Conservation (phyloP, 2,113 vertebrate genomes). For the Shinisaurus crocodilurus region DNA sequence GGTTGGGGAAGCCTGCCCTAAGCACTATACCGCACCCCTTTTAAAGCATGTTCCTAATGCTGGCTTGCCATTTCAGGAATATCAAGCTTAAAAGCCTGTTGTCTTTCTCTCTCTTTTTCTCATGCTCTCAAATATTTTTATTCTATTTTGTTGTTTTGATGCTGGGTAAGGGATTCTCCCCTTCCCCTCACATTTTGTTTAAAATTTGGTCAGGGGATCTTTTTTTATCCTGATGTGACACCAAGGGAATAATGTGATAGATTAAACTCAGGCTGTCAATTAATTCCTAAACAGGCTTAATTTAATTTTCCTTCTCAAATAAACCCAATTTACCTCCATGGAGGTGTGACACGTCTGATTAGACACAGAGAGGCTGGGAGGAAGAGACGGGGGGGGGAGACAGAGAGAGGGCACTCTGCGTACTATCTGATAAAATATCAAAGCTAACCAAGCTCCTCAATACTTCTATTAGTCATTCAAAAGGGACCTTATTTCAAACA, state of each 20-base stretch:
- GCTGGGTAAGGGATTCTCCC: neutral
- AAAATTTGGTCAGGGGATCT: conserved; percentile 56
- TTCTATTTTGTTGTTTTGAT: neutral
- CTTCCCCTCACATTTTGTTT: neutral
- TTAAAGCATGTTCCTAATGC: neutral
- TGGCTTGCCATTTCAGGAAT: conserved; percentile 34
- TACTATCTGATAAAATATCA: conserved; percentile 61
- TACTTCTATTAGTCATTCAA: conserved; percentile 59
- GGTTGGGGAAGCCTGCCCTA: neutral
- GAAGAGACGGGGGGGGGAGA: conserved; percentile 45
- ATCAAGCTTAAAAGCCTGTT: conserved; percentile 9
- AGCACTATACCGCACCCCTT: neutral
- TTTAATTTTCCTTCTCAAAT: conserved; percentile 78
- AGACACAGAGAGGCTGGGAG: conserved; percentile 50
- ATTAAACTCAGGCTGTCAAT: conserved; percentile 68
- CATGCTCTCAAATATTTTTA: too few relatives aligned
- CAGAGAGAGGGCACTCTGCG: conserved; percentile 39
- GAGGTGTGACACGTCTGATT: conserved; percentile 74
- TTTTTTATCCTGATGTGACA: conserved; percentile 50
- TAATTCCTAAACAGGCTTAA: conserved; percentile 75
- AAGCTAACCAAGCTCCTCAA: conserved; percentile 52
- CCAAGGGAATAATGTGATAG: conserved; percentile 68
- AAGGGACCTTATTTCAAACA: conserved; percentile 52
- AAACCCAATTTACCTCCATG: conserved; percentile 74
- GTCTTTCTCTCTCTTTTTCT: neutral